Evolutionary conservation across 1,140 invertebrate species (phyloP).

Genomic region (Colletes latitarsis): DNA sequence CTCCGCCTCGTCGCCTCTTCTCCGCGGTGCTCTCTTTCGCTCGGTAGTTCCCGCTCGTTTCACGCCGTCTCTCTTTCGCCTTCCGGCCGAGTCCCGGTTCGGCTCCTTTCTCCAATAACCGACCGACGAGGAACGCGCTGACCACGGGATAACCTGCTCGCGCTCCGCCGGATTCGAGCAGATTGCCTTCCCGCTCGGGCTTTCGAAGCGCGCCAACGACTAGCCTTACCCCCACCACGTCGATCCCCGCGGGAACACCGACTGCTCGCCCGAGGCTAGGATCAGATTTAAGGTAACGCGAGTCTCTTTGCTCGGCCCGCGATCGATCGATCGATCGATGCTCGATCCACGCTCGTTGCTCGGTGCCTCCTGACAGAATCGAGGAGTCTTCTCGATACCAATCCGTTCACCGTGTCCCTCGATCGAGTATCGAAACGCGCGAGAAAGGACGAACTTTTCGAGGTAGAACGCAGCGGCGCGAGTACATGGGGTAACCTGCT

Average conservation of each 20-base stretch:
- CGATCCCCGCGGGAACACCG: conserved; percentile 19
- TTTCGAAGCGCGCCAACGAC: conserved; percentile 79
- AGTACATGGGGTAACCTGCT: conserved; percentile 69
- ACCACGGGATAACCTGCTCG: conserved; percentile 72
- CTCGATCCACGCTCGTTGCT: no score
- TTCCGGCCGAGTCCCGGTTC: conserved; percentile 1
- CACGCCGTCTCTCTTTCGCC: conserved; percentile 1
- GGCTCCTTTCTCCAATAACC: conserved; percentile 53
- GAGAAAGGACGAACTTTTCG: neutral
- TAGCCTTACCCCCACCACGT: conserved; percentile 74
- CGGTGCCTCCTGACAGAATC: no score
- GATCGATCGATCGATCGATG: neutral
- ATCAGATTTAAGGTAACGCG: conserved; percentile 74
- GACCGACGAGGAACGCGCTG: conserved; percentile 34
- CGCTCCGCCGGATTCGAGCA: conserved; percentile 80
- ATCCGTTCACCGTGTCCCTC: conserved; percentile 3
- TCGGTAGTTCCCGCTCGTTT: neutral
- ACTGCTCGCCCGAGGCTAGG: conserved; percentile 66
- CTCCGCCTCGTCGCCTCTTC: neutral
- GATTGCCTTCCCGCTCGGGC: conserved; percentile 79
- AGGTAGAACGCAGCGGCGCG: conserved; percentile 5
- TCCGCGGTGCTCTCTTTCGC: neutral
- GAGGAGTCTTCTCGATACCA: no score
- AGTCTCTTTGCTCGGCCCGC: conserved; percentile 13
- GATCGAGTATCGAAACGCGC: neutral